These are phyloP conservation scores for Jordanella pulchra DNA, from an alignment of 2,797 vertebrate species.

Conservation along the genomic window DNA sequence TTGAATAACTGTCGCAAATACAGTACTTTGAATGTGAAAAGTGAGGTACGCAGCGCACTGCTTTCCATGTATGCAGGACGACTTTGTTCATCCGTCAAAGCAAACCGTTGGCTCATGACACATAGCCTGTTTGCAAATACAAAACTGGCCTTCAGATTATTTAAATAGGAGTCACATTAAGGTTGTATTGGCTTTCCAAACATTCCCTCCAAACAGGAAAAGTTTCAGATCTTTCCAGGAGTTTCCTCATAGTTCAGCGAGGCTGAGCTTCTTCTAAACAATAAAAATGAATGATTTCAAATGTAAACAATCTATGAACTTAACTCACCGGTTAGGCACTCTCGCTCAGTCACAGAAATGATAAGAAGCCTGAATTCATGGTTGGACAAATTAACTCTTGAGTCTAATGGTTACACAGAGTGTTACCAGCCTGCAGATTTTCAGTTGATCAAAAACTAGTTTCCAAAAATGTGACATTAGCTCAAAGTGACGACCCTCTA, in stretches of 20 bases:
- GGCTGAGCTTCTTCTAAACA: not conserved
- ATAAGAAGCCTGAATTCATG: constrained; percentile 2
- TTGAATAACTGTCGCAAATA: constrained; percentile 65
- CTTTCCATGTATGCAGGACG: constrained; percentile 42
- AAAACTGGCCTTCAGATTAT: constrained; percentile 4
- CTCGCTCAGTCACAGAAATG: constrained; percentile 9
- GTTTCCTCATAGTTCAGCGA: not conserved
- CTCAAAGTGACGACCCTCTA: not conserved
- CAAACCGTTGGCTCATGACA: constrained; percentile 13
- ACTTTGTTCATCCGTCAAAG: constrained; percentile 19
- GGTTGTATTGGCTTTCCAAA: constrained; percentile 31
- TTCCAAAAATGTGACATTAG: constrained; percentile 13
- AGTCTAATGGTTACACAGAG: not conserved
- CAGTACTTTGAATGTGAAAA: constrained; percentile 76
- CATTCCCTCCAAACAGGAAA: constrained; percentile 8
- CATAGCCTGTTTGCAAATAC: constrained; percentile 3
- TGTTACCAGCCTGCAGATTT: not conserved
- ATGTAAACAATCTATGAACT: constrained; percentile 34
- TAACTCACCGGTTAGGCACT: constrained; percentile 24
- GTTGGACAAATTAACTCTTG: constrained; percentile 5
- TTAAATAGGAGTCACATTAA: constrained; percentile 15
- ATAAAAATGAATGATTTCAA: constrained; percentile 3
- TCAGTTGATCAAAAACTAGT: not conserved
- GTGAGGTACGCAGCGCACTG: constrained; percentile 69
- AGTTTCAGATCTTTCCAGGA: not conserved